These are phyloP conservation scores for Pachyrhynchus sulphureomaculatus DNA, from an alignment of 1,140 invertebrate species.

Conservation along the genomic window DNA sequence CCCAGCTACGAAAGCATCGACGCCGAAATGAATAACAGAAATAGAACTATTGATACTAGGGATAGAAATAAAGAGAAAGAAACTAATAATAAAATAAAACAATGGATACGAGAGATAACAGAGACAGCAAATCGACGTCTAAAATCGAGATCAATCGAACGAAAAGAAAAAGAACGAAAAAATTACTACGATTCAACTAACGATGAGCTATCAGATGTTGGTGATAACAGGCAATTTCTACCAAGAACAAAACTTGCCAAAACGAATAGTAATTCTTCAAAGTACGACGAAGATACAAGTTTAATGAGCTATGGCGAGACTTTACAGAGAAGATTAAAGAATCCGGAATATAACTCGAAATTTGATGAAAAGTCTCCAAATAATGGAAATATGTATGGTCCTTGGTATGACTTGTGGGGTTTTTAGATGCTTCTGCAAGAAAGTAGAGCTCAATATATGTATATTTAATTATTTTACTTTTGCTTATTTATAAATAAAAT, in stretches of 20 bases:
- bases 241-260: conserved; percentile 66
- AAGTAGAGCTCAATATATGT: conserved; percentile 19
- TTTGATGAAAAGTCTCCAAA: conserved; percentile 60
- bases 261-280: conserved; percentile 46
- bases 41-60: conserved; percentile 36
- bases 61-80: conserved; percentile 49
- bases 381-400: conserved; percentile 71
- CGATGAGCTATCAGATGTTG: conserved; percentile 59
- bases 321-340: conserved; percentile 52
- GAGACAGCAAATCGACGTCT: background rate
- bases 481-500: too few relatives aligned
- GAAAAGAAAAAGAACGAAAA: conserved; percentile 37
- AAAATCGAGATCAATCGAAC: conserved; percentile 35
- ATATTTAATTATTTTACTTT: too few relatives aligned
- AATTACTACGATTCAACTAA: conserved; percentile 58
- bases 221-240: conserved; percentile 62
- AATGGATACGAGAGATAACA: conserved; percentile 40
- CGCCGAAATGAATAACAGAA: conserved; percentile 51
- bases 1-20: conserved; percentile 48
- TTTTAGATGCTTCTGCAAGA: conserved; percentile 55
- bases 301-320: conserved; percentile 53
- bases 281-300: conserved; percentile 48
- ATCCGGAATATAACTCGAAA: conserved; percentile 53
- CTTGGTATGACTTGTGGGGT: conserved; percentile 86
- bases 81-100: conserved; percentile 43